A percentile compares a stretch with the other conserved stretches of the same genome.
These are phyloP conservation scores for Pangasianodon hypophthalmus DNA, from an alignment of 2,113 vertebrate species.

Conservation along the genomic window DNA sequence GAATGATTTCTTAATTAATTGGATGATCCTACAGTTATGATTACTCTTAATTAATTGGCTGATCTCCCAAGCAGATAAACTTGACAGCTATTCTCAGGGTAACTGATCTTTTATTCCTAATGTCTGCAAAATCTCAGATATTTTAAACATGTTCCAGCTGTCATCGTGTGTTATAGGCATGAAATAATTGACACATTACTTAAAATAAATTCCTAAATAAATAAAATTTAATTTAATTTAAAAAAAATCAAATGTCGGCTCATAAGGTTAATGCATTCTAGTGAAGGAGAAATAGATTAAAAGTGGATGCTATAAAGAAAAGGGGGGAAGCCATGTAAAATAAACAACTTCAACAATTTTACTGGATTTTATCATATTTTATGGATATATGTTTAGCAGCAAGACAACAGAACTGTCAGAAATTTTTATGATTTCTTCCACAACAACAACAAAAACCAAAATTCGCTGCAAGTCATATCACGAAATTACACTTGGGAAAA, in stretches of 20 bases:
- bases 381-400: not conserved
- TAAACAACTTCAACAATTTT: constrained; percentile 7
- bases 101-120: not conserved
- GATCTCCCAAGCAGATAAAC: constrained; percentile 1
- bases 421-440: not conserved
- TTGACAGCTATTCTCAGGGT: constrained; percentile 9
- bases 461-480: constrained; percentile 48
- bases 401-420: not conserved
- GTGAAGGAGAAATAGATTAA: not conserved
- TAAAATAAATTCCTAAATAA: not conserved
- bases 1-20: constrained; percentile 18
- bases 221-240: not conserved
- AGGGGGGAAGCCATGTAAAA: not conserved
- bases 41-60: constrained; percentile 21
- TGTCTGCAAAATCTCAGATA: not conserved
- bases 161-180: not conserved
- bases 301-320: not conserved
- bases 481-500: constrained; percentile 45
- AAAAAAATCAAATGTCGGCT: not conserved
- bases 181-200: not conserved
- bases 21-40: constrained; percentile 1
- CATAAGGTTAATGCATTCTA: not conserved
- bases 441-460: constrained; percentile 17
- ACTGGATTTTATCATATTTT: not conserved
- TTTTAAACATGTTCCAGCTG: not conserved